A percentile compares a stretch with the other conserved stretches of the same genome.
Evolutionary conservation across 1,140 invertebrate genomes (phyloP).

Genomic region (Bombus cullumanus): DNA sequence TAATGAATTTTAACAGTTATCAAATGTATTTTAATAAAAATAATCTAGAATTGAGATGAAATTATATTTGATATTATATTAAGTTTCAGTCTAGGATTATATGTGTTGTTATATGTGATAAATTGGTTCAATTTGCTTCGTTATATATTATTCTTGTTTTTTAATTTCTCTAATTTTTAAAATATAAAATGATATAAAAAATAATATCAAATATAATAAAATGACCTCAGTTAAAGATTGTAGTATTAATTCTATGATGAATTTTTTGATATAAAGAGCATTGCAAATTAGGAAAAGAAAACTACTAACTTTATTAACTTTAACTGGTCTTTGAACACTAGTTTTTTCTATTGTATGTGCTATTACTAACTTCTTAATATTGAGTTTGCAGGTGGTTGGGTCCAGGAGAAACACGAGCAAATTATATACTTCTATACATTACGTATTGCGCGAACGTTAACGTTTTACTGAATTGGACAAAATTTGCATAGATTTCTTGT

Average conservation of each 20-base stretch:
- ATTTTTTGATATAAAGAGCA: neutral
- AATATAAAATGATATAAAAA: neutral
- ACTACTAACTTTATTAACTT: slow-evolving; percentile 15
- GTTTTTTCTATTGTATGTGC: slow-evolving; percentile 31
- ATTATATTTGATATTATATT: neutral
- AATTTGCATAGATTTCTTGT: slow-evolving; percentile 31
- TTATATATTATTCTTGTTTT: neutral
- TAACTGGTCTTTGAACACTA: slow-evolving; percentile 51
- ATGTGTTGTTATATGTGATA: neutral
- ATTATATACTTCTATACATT: slow-evolving; percentile 51
- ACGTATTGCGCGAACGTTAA: slow-evolving; percentile 40
- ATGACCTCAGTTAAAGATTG: neutral
- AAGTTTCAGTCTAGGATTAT: neutral
- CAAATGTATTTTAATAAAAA: neutral
- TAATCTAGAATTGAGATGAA: neutral
- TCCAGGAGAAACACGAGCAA: slow-evolving; percentile 59
- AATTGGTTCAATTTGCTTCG: neutral
- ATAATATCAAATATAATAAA: neutral
- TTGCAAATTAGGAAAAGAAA: neutral
- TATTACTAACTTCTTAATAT: slow-evolving; percentile 73
- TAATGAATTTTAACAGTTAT: neutral
- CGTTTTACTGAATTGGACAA: slow-evolving; percentile 26
- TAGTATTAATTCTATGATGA: neutral
- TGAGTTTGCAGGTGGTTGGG: slow-evolving; percentile 78
- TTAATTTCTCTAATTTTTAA: neutral